phyloP scores from a whole-genome alignment of 2,888 invertebrate genomes.

The Teleiodes luculella region DNA sequence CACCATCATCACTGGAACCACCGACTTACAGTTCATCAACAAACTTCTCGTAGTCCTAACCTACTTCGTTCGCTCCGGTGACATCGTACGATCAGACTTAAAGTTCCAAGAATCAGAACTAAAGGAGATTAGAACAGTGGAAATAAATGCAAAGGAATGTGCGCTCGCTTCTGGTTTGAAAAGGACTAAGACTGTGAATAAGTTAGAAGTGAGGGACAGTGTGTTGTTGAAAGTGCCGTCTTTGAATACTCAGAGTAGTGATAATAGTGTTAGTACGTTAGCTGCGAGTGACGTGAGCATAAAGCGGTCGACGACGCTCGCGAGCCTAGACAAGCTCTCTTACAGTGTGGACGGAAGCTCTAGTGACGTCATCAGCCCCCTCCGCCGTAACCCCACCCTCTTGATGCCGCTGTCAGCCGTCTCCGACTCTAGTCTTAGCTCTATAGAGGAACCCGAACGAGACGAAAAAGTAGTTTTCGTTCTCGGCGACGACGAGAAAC shows the following conservation, averaged over 20 bases:
- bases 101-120: constrained; percentile 49
- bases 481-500: constrained; percentile 83
- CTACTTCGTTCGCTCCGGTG: constrained; percentile 91
- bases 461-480: constrained; percentile 82
- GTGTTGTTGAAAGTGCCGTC: constrained; percentile 41
- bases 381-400: constrained; percentile 55
- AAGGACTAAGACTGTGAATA: constrained; percentile 34
- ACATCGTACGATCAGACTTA: constrained; percentile 78
- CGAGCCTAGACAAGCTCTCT: constrained; percentile 65
- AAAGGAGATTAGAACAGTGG: constrained; percentile 55
- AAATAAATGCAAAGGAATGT: constrained; percentile 30
- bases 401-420: constrained; percentile 49
- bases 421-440: constrained; percentile 60
- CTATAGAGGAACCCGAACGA: constrained; percentile 44
- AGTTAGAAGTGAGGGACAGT: constrained; percentile 28
- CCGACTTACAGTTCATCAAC: constrained; percentile 82
- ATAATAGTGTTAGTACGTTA: constrained; percentile 55
- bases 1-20: constrained; percentile 87
- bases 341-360: constrained; percentile 43
- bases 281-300: constrained; percentile 49
- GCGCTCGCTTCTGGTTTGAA: constrained; percentile 22
- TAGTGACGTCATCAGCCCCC: constrained; percentile 35
- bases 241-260: constrained; percentile 52
- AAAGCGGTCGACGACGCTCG: constrained; percentile 57
- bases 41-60: constrained; percentile 87